Evolutionary conservation across 2,797 vertebrate genomes (phyloP).

Genomic region (Rhabdophis nuchalis): DNA sequence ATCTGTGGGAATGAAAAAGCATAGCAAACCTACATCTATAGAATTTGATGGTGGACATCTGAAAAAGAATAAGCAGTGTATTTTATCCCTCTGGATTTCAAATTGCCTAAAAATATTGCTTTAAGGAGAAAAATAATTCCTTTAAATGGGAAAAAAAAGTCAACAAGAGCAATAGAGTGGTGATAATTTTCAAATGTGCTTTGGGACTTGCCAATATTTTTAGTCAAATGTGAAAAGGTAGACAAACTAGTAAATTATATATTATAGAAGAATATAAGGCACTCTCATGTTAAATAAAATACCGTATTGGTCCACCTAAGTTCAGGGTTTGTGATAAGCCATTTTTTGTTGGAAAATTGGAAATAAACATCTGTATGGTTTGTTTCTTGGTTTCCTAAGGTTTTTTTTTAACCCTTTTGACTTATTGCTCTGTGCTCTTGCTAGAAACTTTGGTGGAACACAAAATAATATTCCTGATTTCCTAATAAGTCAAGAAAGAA

Average conservation of each 20-base stretch:
- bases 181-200: neutral
- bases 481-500: neutral
- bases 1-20: slow-evolving; percentile 54
- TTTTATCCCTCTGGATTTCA: slow-evolving; percentile 32
- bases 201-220: neutral
- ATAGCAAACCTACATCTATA: slow-evolving; percentile 54
- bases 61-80: slow-evolving; percentile 7
- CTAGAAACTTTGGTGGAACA: neutral
- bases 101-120: slow-evolving; percentile 14
- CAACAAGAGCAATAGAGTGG: neutral
- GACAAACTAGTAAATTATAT: neutral
- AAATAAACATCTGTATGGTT: neutral
- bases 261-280: neutral
- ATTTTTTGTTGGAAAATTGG: neutral
- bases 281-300: neutral
- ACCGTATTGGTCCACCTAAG: neutral
- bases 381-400: neutral
- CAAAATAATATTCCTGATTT: neutral
- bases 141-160: neutral
- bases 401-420: neutral
- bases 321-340: neutral
- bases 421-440: neutral
- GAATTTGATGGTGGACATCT: slow-evolving; percentile 27
- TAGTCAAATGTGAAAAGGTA: neutral
- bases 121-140: neutral